Base-by-base conservation (phyloP, 2,888 invertebrate genomes). In the Deilephila porcellus region DNA sequence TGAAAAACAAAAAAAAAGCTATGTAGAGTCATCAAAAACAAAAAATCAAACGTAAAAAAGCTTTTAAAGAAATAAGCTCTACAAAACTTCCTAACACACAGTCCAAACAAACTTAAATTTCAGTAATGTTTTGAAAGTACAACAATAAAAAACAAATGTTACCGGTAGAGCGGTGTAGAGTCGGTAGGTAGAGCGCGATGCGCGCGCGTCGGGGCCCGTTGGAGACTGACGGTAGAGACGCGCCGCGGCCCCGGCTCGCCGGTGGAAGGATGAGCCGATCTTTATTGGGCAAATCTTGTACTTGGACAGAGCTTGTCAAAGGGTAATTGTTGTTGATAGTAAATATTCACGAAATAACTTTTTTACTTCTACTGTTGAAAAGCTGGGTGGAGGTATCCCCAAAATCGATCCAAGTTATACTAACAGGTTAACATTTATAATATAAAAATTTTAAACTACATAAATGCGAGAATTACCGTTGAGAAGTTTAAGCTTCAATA, bases 171-270 rank as follows among this genome's bases (percentile, higher is more conserved):
- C 79, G 75, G 77, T 77, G 64, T 52, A 52, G 67, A 67, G 67
- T 2, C 25, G 45, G 79, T 77, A 80, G 82, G 80, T 82, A 79
- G 81, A 81, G 79, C 81, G 85, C 84, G 88, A 89, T 88, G 88
- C 88, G 88, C 88, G 83, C 81, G 83, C 86, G 82, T 77, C 84
- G 82, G 83, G 79, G 81, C 84, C 81, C 84, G 82, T 76, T 78
- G 87, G 79, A 82, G 86, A 88, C 88, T 88, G 88, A 80, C 83
- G 80, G 77, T 72, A 75, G 75, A 78, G 77, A 82, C 81, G 73
- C 74, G 83, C 84, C 83, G 82, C 70, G 78, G 75, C 77, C 56
- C 78, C 67, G 80, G 76, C 76, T 80, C 74, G 78, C 79, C 80
- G 81, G 84, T 81, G 81, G 81, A 73, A 73, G 72, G 78, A 78